phyloP scores from a whole-genome alignment of 2,888 invertebrate species.

The Microctonus hyperodae region DNA sequence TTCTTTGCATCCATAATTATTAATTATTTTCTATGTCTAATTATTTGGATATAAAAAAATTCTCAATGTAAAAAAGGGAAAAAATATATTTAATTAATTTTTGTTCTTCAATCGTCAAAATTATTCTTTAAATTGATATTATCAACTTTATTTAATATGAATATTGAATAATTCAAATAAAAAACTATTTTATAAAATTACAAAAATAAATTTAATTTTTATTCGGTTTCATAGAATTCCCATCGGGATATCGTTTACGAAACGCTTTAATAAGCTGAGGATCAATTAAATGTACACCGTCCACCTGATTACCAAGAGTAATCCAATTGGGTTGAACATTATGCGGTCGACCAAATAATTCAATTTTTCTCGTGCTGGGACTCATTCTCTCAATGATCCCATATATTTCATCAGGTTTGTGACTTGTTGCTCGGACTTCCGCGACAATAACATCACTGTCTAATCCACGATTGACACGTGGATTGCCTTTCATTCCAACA shows the following conservation, averaged over 20 bases:
- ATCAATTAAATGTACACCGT: constrained; percentile 92
- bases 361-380: constrained; percentile 96
- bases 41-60: background rate
- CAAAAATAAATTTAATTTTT: constrained; percentile 45
- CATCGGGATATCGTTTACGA: constrained; percentile 92
- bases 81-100: background rate
- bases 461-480: constrained; percentile 88
- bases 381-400: constrained; percentile 96
- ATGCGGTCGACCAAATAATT: constrained; percentile 95
- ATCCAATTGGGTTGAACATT: constrained; percentile 99
- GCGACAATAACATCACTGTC: constrained; percentile 99
- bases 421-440: constrained; percentile 96
- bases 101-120: constrained; percentile 3
- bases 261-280: constrained; percentile 89
- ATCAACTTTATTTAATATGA: background rate
- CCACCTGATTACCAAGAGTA: constrained; percentile 96
- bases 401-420: constrained; percentile 98
- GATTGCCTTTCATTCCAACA: constrained; percentile 95
- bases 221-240: constrained; percentile 70
- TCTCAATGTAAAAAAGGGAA: constrained; percentile 1
- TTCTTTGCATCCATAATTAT: background rate
- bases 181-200: constrained; percentile 17
- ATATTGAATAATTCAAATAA: constrained; percentile 20
- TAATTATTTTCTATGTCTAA: background rate
- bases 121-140: background rate